phyloP scores from a whole-genome alignment of 2,888 invertebrate species.

The Drosophila mimetica region DNA sequence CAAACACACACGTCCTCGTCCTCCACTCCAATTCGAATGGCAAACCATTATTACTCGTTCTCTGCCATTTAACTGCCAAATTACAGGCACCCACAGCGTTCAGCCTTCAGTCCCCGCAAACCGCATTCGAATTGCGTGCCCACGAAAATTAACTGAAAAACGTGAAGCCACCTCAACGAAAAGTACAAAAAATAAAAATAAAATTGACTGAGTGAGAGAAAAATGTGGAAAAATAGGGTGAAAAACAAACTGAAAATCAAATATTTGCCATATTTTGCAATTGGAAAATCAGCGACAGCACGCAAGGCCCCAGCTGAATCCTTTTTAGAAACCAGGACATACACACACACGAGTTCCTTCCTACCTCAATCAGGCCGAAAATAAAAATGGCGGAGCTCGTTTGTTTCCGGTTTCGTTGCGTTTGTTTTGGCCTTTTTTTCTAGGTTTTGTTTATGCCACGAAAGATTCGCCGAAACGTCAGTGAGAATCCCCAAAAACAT shows the following conservation, averaged over 20 bases:
- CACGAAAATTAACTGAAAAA: constrained; percentile 63
- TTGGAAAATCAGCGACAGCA: constrained; percentile 57
- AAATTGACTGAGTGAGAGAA: neutral
- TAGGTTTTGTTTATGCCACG: constrained; percentile 21
- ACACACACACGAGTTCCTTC: constrained; percentile 18
- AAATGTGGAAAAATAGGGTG: constrained; percentile 21
- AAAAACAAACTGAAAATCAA: constrained; percentile 56
- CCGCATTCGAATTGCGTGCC: constrained; percentile 65
- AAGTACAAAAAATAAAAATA: constrained; percentile 1
- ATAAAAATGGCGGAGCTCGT: constrained; percentile 64
- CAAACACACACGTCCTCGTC: constrained; percentile 20
- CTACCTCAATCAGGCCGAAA: constrained; percentile 47
- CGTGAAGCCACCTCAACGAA: constrained; percentile 31
- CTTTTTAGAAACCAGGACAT: constrained; percentile 25
- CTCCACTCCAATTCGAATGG: constrained; percentile 35
- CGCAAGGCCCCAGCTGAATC: constrained; percentile 28
- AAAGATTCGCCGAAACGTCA: constrained; percentile 17
- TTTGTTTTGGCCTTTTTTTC: constrained; percentile 3
- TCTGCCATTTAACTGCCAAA: constrained; percentile 61
- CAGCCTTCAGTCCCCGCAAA: constrained; percentile 25
- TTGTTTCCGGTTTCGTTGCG: constrained; percentile 55
- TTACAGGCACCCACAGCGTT: constrained; percentile 45
- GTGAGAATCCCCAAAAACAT: constrained; percentile 37
- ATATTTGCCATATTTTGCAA: constrained; percentile 62
- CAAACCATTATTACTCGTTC: constrained; percentile 44